Base-by-base conservation (phyloP, 2,797 vertebrate genomes). In the Prunella strophiata region DNA sequence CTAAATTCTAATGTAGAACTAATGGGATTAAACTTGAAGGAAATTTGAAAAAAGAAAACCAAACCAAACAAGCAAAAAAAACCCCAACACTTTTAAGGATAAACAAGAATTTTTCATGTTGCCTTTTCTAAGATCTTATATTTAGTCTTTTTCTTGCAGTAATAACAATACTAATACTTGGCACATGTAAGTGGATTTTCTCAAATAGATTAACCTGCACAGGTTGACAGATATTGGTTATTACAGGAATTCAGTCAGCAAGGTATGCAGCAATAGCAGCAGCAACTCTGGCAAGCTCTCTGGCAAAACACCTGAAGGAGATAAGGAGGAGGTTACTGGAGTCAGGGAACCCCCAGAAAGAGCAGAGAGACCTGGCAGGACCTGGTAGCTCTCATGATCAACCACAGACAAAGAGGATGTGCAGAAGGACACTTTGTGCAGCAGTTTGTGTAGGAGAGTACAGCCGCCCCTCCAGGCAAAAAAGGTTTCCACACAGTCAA, bases 191-290 rank as follows among this genome's bases (percentile, higher is more conserved):
- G 52, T 8, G 16, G 5, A 21, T 83, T 70, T 73, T 10, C 23
- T 70, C 20, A 57, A 81, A 88, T 38, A 12, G 72, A 73, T 5
- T 36, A 84, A 34, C 6, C n/a, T 55, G 3, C 15, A 59, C 19
- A 73, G 43, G 30, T 48, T 40, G 29, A 23, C 63, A 96, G 22
- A 34, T 18, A 54, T 2, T 86, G 7, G 12, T 61, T n/a, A 12
- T 68, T 86, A 36, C 6, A 84, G 14, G 5, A 61, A 74, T 75
- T 84, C 5, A 7, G 17, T 51, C 45, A 45, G 38, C 29, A 45
- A 71, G 5, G 10, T 34, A 13, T 5, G 7, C 21, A 58, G 23
- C 0, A 0, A 54, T 18, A 62, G 23, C 27, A 81, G 40, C 0
- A 0, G 14, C 16, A 63, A n/a, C 25, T 18, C 7, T 26, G 29